Conservation (phyloP, 2,797 vertebrate genomes). For the Epinephelus malabaricus region DNA sequence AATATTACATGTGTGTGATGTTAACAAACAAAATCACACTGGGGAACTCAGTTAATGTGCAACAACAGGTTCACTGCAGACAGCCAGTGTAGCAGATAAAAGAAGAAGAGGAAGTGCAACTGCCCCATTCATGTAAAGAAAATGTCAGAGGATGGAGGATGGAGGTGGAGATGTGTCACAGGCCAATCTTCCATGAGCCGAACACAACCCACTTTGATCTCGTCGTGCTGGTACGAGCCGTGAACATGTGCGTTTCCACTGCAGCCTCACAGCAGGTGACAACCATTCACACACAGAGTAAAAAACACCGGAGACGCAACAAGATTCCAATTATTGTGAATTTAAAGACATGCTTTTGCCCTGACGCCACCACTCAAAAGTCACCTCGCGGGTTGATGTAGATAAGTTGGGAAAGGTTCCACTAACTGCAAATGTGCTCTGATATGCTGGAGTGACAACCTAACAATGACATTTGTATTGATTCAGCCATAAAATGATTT, state of each 20-base stretch:
- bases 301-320: conserved; percentile 14
- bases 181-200: neutral
- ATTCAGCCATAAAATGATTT: neutral
- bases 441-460: neutral
- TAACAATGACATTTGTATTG: neutral
- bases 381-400: neutral
- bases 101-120: neutral
- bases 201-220: neutral
- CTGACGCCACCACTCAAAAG: neutral
- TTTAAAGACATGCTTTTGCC: neutral
- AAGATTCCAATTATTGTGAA: conserved; percentile 32
- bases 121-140: neutral
- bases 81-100: too few species aligned
- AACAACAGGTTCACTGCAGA: too few species aligned
- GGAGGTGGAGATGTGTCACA: neutral
- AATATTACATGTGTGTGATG: neutral
- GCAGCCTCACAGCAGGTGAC: conserved; percentile 11
- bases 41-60: neutral
- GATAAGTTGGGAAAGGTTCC: too few species aligned
- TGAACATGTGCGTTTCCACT: conserved; percentile 8
- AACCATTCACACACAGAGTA: conserved; percentile 1
- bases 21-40: neutral
- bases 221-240: neutral
- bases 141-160: neutral
- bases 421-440: neutral